A percentile compares a stretch with the other conserved stretches of the same genome.
phyloP scores from a whole-genome alignment of 2,888 invertebrate species.

The Lamellibrachia columna region DNA sequence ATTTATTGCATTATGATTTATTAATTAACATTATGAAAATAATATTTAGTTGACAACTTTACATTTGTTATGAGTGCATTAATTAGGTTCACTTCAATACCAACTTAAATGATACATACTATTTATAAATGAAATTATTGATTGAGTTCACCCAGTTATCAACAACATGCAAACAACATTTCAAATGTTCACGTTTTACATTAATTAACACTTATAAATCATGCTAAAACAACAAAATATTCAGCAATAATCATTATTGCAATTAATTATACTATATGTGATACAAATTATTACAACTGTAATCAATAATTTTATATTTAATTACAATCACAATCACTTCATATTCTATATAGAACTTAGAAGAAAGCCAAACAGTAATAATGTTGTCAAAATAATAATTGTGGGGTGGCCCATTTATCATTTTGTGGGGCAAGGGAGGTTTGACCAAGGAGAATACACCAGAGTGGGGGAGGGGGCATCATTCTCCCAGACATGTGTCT shows the following conservation, averaged over 20 bases:
- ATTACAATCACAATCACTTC: neutral
- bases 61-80: neutral
- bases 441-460: neutral
- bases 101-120: neutral
- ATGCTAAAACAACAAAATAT: neutral
- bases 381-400: too few species aligned
- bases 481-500: neutral
- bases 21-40: neutral
- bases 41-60: neutral
- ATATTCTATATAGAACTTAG: too few species aligned
- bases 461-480: neutral
- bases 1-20: neutral
- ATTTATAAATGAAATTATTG: too few species aligned
- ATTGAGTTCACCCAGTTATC: too few species aligned
- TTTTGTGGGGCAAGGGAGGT: neutral
- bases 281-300: too few species aligned
- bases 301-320: neutral
- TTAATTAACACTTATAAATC: neutral
- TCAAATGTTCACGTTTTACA: neutral
- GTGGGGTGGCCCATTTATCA: neutral
- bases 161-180: too few species aligned
- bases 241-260: neutral
- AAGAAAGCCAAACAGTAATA: too few species aligned
- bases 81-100: neutral
- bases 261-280: neutral